Evolutionary conservation across 2,888 invertebrate species (phyloP).

Genomic region (Cheilosia impressa): DNA sequence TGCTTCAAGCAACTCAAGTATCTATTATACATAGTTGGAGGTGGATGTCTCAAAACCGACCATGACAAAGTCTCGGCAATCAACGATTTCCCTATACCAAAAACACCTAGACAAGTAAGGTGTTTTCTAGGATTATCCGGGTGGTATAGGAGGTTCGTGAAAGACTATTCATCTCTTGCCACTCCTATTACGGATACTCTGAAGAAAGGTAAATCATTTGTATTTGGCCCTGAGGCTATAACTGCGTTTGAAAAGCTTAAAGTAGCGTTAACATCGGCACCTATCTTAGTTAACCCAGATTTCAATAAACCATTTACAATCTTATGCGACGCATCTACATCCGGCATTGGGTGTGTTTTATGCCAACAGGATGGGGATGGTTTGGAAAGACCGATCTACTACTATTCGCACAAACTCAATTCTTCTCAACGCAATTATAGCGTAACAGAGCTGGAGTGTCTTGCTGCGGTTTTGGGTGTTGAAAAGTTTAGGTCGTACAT

Average conservation of each 20-base stretch:
- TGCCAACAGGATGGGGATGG: neutral
- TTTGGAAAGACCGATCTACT: neutral
- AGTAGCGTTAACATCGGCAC: neutral
- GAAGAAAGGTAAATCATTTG: neutral
- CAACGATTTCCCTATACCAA: too few species aligned
- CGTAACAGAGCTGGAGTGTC: too few species aligned
- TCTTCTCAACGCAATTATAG: neutral
- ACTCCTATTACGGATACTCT: neutral
- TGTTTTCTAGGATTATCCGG: conserved; percentile 31
- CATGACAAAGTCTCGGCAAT: neutral
- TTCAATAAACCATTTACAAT: neutral
- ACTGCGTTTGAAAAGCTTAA: neutral
- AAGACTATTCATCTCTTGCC: neutral
- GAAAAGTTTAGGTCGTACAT: conserved; percentile 37
- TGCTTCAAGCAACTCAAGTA: neutral
- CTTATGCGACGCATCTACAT: too few species aligned
- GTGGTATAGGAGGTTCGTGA: conserved; percentile 20
- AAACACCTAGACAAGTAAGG: neutral
- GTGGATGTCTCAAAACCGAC: neutral
- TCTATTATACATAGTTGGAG: conserved; percentile 1
- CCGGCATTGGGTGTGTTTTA: too few species aligned
- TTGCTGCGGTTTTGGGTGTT: too few species aligned
- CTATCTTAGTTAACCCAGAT: neutral
- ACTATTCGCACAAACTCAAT: conserved; percentile 12
- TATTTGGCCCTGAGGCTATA: conserved; percentile 6